phyloP scores from a whole-genome alignment of 1,140 invertebrate genomes.

The Macrosteles quadrilineatus region DNA sequence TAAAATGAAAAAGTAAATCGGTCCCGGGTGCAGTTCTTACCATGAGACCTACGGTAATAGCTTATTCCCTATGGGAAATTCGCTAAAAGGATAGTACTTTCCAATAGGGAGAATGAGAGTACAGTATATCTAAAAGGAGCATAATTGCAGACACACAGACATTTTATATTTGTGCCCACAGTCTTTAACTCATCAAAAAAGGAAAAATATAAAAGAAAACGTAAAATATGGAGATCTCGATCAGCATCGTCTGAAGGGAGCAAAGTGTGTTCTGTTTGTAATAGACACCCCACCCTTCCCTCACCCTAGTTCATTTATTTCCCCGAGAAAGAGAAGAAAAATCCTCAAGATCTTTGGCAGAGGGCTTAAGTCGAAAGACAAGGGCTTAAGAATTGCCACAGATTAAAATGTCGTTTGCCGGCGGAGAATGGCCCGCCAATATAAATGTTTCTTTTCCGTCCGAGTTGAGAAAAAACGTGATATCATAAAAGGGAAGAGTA shows the following conservation, averaged over 20 bases:
- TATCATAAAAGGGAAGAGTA: conserved; percentile 8
- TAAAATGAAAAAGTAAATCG: too few relatives aligned
- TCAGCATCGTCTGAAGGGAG: conserved; percentile 5
- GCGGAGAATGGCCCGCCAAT: not conserved
- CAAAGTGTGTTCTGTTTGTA: not conserved
- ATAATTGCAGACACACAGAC: too few relatives aligned
- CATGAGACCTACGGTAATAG: too few relatives aligned
- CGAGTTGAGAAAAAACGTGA: conserved; percentile 1
- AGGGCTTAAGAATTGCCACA: conserved; percentile 32
- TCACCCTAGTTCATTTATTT: conserved; percentile 24
- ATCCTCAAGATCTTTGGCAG: conserved; percentile 26
- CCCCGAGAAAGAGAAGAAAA: conserved; percentile 28
- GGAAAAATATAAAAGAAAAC: too few relatives aligned
- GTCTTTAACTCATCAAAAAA: too few relatives aligned
- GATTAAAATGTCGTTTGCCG: conserved; percentile 33
- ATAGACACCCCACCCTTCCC: not conserved
- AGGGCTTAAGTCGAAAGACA: conserved; percentile 31
- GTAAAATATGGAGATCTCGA: not conserved
- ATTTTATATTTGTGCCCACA: too few relatives aligned
- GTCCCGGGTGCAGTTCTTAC: too few relatives aligned
- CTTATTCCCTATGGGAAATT: too few relatives aligned
- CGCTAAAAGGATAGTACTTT: too few relatives aligned
- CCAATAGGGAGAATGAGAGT: too few relatives aligned
- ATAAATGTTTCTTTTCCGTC: conserved; percentile 26
- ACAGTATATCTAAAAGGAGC: too few relatives aligned